Evolutionary conservation across 1,140 invertebrate genomes (phyloP).

Genomic region (Bombus cullumanus): DNA sequence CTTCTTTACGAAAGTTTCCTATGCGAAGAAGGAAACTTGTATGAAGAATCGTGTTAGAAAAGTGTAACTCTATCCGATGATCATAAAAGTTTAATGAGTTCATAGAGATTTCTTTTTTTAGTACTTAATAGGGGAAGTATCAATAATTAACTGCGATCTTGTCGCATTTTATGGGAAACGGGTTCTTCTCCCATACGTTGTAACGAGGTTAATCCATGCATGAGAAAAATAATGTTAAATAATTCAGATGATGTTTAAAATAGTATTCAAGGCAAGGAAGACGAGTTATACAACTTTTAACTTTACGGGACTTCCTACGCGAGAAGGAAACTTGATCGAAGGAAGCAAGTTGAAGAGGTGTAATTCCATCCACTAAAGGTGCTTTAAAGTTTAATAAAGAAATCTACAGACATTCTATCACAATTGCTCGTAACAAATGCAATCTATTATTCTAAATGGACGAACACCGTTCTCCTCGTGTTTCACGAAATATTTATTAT

Average conservation of each 20-base stretch:
- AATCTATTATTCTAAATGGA: not conserved
- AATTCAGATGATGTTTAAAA: not conserved
- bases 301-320: not conserved
- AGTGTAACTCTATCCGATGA: not conserved
- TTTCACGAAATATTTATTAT: not conserved
- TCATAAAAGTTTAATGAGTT: slow-evolving; percentile 16
- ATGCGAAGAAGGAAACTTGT: not conserved
- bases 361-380: slow-evolving; percentile 19
- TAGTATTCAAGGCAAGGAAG: not conserved
- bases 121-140: not conserved
- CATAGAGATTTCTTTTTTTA: not conserved
- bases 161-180: not conserved
- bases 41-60: not conserved
- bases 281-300: not conserved
- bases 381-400: slow-evolving; percentile 10
- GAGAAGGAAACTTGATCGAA: slow-evolving; percentile 7
- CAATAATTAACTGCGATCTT: not conserved
- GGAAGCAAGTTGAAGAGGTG: slow-evolving; percentile 1
- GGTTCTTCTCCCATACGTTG: not conserved
- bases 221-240: not conserved
- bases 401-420: not conserved
- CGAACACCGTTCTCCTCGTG: not conserved
- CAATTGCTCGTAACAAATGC: not conserved
- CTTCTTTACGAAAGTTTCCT: not conserved
- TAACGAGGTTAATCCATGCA: not conserved